phyloP scores from a whole-genome alignment of 2,113 vertebrate species.

The Sarotherodon lohbergeri region DNA sequence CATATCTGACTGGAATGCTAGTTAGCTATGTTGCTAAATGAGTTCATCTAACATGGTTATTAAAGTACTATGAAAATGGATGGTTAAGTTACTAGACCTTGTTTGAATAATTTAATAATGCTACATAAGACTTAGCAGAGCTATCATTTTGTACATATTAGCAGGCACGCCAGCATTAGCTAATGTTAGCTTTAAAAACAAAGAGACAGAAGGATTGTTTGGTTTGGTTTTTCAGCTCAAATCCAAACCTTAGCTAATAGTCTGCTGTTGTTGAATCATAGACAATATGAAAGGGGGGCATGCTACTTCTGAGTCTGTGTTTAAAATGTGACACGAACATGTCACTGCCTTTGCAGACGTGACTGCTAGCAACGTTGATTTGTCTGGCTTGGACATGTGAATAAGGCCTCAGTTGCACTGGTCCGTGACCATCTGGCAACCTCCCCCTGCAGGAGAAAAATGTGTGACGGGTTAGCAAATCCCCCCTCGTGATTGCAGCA shows the following conservation, averaged over 20 bases:
- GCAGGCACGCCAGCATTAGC: not conserved
- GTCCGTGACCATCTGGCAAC: not conserved
- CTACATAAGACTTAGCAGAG: not conserved
- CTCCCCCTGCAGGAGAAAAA: not conserved
- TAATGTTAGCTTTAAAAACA: not conserved
- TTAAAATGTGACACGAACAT: not conserved
- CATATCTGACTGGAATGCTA: too few species aligned
- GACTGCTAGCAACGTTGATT: not conserved
- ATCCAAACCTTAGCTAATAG: not conserved
- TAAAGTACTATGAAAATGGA: not conserved
- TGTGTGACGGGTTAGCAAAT: not conserved
- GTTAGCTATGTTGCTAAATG: not conserved
- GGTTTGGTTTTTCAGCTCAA: not conserved
- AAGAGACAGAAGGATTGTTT: not conserved
- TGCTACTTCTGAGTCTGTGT: not conserved
- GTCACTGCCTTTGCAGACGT: not conserved
- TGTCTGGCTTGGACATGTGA: not conserved
- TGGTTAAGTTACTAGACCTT: not conserved
- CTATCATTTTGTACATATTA: not conserved
- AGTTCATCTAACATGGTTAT: not conserved
- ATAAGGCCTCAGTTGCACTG: not conserved
- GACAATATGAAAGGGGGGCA: not conserved
- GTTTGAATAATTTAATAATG: not conserved
- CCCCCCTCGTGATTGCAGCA: not conserved
- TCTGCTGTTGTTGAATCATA: not conserved